Evolutionary conservation across 2,888 invertebrate species (phyloP).

Genomic region (Yponomeuta plumbellus): DNA sequence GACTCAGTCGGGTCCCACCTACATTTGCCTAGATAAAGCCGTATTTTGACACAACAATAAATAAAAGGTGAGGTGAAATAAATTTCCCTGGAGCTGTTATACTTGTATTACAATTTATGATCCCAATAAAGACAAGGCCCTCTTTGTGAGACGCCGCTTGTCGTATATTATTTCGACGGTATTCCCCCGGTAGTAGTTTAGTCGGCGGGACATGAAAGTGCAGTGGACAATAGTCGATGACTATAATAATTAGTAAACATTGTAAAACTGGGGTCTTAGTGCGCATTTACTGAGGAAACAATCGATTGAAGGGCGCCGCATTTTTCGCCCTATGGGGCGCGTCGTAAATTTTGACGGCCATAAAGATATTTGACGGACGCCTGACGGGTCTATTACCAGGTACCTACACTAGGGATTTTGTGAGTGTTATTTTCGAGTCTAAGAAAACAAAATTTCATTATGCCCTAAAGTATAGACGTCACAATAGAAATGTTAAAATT

Average conservation of each 20-base stretch:
- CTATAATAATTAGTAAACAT: constrained; percentile 60
- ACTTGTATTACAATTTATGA: constrained; percentile 71
- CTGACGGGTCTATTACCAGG: neutral
- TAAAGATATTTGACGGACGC: constrained; percentile 1
- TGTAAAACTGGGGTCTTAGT: constrained; percentile 46
- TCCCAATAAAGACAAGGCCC: constrained; percentile 61
- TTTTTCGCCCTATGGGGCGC: constrained; percentile 15
- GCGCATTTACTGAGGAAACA: neutral
- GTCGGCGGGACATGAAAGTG: constrained; percentile 58
- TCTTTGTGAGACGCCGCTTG: constrained; percentile 68
- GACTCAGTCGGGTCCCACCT: constrained; percentile 10
- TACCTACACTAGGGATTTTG: neutral
- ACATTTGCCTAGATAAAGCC: constrained; percentile 14
- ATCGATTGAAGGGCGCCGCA: constrained; percentile 1
- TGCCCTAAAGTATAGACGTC: neutral
- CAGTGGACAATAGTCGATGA: constrained; percentile 66
- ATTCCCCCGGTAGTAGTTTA: constrained; percentile 23
- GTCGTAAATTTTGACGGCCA: constrained; percentile 26
- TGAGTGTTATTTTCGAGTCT: neutral
- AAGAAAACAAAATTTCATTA: neutral
- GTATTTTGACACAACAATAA: constrained; percentile 45
- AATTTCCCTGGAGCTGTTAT: constrained; percentile 54
- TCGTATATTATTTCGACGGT: constrained; percentile 62
- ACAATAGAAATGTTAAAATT: neutral
- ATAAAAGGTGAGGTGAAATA: constrained; percentile 69